A percentile compares a stretch with the other conserved stretches of the same genome.
These are phyloP conservation scores for Cossypha niveicapilla DNA, from an alignment of 2,797 vertebrate species.

Conservation along the genomic window DNA sequence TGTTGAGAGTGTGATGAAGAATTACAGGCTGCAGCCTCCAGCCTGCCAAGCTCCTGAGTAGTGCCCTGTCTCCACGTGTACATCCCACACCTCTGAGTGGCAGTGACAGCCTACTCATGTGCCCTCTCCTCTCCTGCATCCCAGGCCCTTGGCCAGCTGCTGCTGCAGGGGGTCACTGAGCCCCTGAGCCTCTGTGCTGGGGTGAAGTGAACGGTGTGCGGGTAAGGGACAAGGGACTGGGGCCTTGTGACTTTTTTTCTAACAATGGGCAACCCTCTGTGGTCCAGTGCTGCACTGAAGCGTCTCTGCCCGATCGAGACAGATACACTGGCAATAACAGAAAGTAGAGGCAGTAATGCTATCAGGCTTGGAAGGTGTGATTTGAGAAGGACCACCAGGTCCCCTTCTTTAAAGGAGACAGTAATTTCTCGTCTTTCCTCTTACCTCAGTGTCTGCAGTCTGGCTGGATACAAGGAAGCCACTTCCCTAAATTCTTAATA, in stretches of 20 bases:
- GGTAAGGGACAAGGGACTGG: neutral
- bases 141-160: accelerated
- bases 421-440: neutral
- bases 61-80: accelerated
- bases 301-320: accelerated
- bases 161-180: accelerated
- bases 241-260: neutral
- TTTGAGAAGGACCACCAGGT: neutral
- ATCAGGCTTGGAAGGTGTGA: neutral
- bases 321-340: neutral
- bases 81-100: neutral
- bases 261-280: neutral
- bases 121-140: neutral
- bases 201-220: accelerated
- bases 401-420: neutral
- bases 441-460: neutral
- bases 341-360: neutral
- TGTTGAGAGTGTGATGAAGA: accelerated
- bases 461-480: neutral
- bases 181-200: neutral
- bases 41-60: neutral
- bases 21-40: neutral
- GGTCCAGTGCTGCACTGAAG: accelerated
- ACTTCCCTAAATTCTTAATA: neutral
- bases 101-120: accelerated